Base-by-base conservation (phyloP, 2,113 vertebrate species). In the Lepisosteus oculatus region DNA sequence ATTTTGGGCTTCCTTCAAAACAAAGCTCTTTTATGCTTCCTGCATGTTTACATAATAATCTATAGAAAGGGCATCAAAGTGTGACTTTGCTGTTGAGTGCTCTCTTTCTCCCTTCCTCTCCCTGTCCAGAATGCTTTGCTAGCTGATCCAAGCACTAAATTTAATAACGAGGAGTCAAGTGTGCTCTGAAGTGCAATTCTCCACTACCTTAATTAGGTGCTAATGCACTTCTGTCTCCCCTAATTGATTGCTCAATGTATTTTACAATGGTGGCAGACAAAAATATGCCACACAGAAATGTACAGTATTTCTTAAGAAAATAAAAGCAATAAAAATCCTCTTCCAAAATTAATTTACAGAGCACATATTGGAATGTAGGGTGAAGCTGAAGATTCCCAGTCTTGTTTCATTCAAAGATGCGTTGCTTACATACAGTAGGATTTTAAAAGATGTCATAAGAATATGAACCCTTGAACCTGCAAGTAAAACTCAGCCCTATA, bases 201-300 rank as follows among this genome's bases (percentile, higher is more conserved):
- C 72, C 67, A 45, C 65, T 47, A 59, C n/a, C 45, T 73, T 73
- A 73, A 73, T 73, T 68, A 73, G 65, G 65, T 73, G 51, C 65
- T 73, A 73, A 73, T 68, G 65, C 44, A 51, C 65, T 68, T 61
- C 65, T 68, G 72, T 73, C 72, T 61, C 65, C 57, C 54, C 72
- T 68, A 68, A 73, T 73, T 73, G 72, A 73, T 73, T 61, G 67
- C 72, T 73, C 72, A 68, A 73, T 73, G 72, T 61, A n/a, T 68
- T 68, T 61, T 47, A 15, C 65, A 61, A 68, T 51, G 41, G 65
- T 41, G 41, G 45, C 17, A 61, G 65, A 68, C 51, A 68, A 68
- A 68, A 68, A 68, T 55, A 54, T 47, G 51, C 51, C 15, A 65
- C 62, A 66, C 3, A 55, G n/a, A 45, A 65, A 65, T 65, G 64